phyloP scores from a whole-genome alignment of 2,888 invertebrate genomes.

The Poecilobothrus nobilitatus region DNA sequence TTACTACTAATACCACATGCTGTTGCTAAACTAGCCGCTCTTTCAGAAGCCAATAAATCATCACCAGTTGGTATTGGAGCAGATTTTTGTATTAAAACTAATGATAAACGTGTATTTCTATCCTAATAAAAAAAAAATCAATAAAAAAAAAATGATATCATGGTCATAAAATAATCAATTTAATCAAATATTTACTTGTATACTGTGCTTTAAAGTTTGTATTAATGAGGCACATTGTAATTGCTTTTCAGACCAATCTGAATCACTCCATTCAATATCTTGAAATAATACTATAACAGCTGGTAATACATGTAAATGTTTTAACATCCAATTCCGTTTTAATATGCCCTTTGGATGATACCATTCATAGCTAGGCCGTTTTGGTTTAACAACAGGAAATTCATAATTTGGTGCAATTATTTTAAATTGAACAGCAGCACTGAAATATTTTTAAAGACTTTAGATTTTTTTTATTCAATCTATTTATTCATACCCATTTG shows the following conservation, averaged over 20 bases:
- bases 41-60: constrained; percentile 75
- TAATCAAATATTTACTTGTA: constrained; percentile 29
- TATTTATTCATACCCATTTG: constrained; percentile 48
- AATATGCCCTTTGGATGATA: constrained; percentile 90
- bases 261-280: constrained; percentile 96
- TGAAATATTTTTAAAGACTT: no score
- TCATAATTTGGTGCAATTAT: constrained; percentile 72
- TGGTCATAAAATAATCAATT: constrained; percentile 5
- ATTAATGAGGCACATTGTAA: constrained; percentile 87
- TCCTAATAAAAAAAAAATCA: constrained; percentile 27
- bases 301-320: constrained; percentile 82
- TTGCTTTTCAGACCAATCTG: constrained; percentile 88
- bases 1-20: constrained; percentile 89
- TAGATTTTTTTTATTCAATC: background rate
- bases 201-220: constrained; percentile 58
- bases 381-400: constrained; percentile 78
- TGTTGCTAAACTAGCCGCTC: constrained; percentile 81
- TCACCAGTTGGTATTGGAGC: constrained; percentile 70
- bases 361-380: constrained; percentile 88
- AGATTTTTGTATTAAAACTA: constrained; percentile 84
- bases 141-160: constrained; percentile 9
- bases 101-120: constrained; percentile 60
- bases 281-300: constrained; percentile 91
- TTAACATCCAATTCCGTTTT: constrained; percentile 90
- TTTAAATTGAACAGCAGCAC: constrained; percentile 76